Conservation (phyloP, 2,888 invertebrate species). For the Lottia gigantea region DNA sequence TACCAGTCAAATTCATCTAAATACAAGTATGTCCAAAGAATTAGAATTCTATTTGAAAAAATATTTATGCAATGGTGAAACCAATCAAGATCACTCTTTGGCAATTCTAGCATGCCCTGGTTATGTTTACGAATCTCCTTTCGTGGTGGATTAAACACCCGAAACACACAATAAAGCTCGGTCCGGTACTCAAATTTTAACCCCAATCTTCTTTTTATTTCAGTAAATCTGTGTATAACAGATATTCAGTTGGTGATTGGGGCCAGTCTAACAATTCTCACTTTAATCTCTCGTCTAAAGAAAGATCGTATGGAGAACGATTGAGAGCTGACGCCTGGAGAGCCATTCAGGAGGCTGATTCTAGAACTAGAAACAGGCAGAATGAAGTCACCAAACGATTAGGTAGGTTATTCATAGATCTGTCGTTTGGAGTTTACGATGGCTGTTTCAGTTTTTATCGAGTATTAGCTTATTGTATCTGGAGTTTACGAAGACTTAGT, state of each 20-base stretch:
- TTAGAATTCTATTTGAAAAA: no score
- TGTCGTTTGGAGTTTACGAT: no score
- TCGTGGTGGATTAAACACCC: no score
- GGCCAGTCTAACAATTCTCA: slow-evolving; percentile 80
- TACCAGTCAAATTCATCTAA: no score
- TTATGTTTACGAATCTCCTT: no score
- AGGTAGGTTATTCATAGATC: slow-evolving; percentile 72
- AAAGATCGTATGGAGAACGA: slow-evolving; percentile 74
- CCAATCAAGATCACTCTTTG: no score
- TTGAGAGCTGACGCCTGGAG: slow-evolving; percentile 63
- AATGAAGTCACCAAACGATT: slow-evolving; percentile 86
- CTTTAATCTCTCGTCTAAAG: slow-evolving; percentile 88
- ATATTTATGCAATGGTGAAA: no score
- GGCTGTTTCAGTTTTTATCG: no score
- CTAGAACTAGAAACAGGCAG: slow-evolving; percentile 64
- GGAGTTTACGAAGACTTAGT: no score
- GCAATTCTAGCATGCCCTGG: no score
- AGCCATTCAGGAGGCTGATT: slow-evolving; percentile 67
- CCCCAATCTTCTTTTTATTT: not conserved
- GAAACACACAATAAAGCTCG: not conserved
- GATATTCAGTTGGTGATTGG: slow-evolving; percentile 91
- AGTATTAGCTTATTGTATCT: no score
- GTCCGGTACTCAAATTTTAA: not conserved
- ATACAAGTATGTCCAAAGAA: no score
- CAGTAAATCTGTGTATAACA: slow-evolving; percentile 76